Base-by-base conservation (phyloP, 2,797 vertebrate genomes). In the Aplochiton taeniatus region DNA sequence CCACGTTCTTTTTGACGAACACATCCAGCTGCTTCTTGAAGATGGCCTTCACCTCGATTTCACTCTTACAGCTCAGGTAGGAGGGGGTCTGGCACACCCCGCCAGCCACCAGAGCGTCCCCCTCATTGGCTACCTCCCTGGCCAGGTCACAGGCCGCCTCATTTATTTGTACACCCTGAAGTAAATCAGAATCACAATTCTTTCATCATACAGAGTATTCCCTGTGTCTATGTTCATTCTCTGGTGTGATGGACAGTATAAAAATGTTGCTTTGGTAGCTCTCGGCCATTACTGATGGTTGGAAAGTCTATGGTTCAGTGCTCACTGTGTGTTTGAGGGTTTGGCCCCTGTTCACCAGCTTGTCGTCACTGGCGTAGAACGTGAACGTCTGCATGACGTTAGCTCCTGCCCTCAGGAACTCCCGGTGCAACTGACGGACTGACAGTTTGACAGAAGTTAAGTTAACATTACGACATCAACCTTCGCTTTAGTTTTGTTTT, bases 81-180 rank as follows among this genome's bases (percentile, higher is more conserved):
- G 96, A 96, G 10, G 95, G 97, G 5, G 96, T 98, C 88, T 99
- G 97, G 67, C 87, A 97, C 69, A 98, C 95, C 0, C 96, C 96
- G 13, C 97, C 97, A 0, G 97, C 97, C 11, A 98, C 97, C 81
- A 99, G 82, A 13, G 93, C 97, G 0, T 96, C 94, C 0, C 96
- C 96, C 86, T 97, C 96, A 7, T 92, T 88, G 69, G 97, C 96
- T 4, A 98, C 97, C 82, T 97, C 89, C 58, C 85, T 90, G 71
- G 96, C 97, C 84, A 99, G 87, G 82, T 98, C 93, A 66, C 97
- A 98, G 42, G 97, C 96, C 0, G 96, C 95, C 90, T 97, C 97
- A 8, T 98, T 98, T 79, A 99, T 91, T 84, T 95, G 95, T 57
- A 90, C 83, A 14, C 94, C 91, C 97, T 98, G 79, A 48, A 78